A percentile compares a stretch with the other conserved stretches of the same genome.
phyloP scores from a whole-genome alignment of 2,888 invertebrate genomes.

The Drosophila siamana region DNA sequence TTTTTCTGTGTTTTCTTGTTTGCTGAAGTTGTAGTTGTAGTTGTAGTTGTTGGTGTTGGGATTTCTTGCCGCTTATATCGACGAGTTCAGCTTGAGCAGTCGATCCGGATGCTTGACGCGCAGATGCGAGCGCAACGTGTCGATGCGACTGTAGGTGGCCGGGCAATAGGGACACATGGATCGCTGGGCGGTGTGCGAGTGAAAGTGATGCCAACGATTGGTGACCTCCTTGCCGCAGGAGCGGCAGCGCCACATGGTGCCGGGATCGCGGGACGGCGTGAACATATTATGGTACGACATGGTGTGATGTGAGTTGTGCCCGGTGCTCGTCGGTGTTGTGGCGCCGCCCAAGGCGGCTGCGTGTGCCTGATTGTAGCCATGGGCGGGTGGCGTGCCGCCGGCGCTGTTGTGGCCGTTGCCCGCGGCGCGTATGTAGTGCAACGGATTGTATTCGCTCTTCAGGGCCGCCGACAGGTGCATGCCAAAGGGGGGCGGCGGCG shows the following conservation, averaged over 20 bases:
- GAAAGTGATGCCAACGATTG: constrained; percentile 95
- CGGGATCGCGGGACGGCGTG: constrained; percentile 89
- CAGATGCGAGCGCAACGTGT: constrained; percentile 93
- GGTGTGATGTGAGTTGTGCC: constrained; percentile 85
- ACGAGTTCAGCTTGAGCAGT: constrained; percentile 84
- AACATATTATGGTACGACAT: constrained; percentile 95
- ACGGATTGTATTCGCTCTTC: constrained; percentile 83
- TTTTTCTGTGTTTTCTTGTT: constrained; percentile 12
- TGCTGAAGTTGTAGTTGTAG: constrained; percentile 11
- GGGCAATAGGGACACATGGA: constrained; percentile 94
- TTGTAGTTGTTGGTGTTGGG: constrained; percentile 27
- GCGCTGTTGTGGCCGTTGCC: constrained; percentile 70
- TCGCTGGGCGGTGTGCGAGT: constrained; percentile 92
- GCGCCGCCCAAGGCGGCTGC: constrained; percentile 49
- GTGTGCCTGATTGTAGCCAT: constrained; percentile 73
- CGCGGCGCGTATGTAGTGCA: constrained; percentile 80
- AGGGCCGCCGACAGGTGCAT: constrained; percentile 83
- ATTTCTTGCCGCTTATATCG: constrained; percentile 76
- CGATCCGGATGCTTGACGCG: constrained; percentile 89
- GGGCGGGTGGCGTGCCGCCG: constrained; percentile 67
- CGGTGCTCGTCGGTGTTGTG: constrained; percentile 59
- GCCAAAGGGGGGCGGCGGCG: constrained; percentile 82
- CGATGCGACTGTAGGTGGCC: constrained; percentile 94
- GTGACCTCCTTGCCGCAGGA: constrained; percentile 94
- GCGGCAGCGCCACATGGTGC: constrained; percentile 92